Evolutionary conservation across 2,797 vertebrate species (phyloP), one percentile per base, ranked within the genome.

Genomic region (Poeciliopsis infans): DNA sequence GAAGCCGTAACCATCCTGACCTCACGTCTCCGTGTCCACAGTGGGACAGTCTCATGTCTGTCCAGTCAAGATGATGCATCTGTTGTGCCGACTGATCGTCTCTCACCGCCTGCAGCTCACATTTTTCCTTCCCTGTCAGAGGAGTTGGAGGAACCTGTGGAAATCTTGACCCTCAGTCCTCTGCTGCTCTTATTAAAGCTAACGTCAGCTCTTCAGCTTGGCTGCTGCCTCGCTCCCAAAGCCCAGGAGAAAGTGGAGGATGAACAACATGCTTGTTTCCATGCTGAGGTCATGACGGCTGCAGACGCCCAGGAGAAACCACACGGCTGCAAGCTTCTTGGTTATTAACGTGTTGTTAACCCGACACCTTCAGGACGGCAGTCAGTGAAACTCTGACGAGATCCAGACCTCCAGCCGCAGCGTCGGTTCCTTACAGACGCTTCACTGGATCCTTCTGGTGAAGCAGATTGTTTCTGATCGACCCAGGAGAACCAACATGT

Each of bases 101-200:
- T 46, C 86, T 76, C 61, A 73, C 74, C 47, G 79, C 70, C 71
- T 68, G 20, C 43, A 46, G 84, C 76, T 72, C 80, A 70, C 64
- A 39, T 85, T 70, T 76, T 82, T 78, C 74, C 77, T 66, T 77
- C 51, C 23, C 78, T 74, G 71, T 78, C 47, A 79, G 87, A 86
- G 74, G 46, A 79, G 57, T 82, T 94, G 92, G 92, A 92, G 83
- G 68, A 74, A 70, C 46, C 25, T 16, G 79, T 64, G 90, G 93
- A 94, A 94, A 94, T 83, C 78, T 57, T 91, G 86, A 93, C 79
- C 84, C 71, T 23, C 83, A 71, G 43, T 85, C 78, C 72, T 77
- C 81, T 76, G 79, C 84, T 69, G 70, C 79, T 85, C 85, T 84
- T 87, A 88, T 87, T 90, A 92, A 86, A 76, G 69, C 80, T 85